Conservation (phyloP, 1,140 invertebrate genomes). For the Pollicipes pollicipes region DNA sequence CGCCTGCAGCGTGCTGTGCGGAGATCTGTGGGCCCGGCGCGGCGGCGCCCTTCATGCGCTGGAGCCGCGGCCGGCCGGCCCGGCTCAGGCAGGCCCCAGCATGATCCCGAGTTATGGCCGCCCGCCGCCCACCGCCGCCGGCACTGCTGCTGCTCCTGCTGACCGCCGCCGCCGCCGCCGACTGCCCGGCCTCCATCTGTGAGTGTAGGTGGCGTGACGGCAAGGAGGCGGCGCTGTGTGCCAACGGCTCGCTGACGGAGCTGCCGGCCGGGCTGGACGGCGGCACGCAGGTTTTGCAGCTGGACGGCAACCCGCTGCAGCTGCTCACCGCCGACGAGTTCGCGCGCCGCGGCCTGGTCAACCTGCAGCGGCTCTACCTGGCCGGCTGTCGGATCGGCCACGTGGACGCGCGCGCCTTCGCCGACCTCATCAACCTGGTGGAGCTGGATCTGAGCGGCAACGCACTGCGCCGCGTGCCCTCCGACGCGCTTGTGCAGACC, state of each 20-base stretch:
- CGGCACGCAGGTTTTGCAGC: conserved; percentile 54
- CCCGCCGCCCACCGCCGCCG: too few species aligned
- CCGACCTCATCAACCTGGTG: conserved; percentile 62
- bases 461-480: conserved; percentile 42
- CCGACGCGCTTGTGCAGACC: conserved; percentile 45
- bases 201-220: too few species aligned
- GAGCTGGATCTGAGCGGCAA: conserved; percentile 62
- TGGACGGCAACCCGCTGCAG: conserved; percentile 66
- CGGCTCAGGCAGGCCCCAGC: too few species aligned
- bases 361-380: conserved; percentile 69
- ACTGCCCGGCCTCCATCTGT: conserved; percentile 25
- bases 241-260: conserved; percentile 6
- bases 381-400: conserved; percentile 45
- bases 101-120: too few species aligned
- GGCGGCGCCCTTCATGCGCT: too few species aligned
- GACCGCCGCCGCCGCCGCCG: not conserved
- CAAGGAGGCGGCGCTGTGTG: too few species aligned
- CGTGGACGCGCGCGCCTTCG: conserved; percentile 62
- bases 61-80: too few species aligned
- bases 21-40: too few species aligned
- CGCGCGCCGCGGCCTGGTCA: conserved; percentile 52
- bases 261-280: conserved; percentile 17
- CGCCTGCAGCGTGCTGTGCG: too few species aligned
- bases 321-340: conserved; percentile 63
- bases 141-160: too few species aligned